A percentile compares a stretch with the other conserved stretches of the same genome.
Conservation (phyloP, 2,797 vertebrate genomes). For the Acropternis orthonyx region DNA sequence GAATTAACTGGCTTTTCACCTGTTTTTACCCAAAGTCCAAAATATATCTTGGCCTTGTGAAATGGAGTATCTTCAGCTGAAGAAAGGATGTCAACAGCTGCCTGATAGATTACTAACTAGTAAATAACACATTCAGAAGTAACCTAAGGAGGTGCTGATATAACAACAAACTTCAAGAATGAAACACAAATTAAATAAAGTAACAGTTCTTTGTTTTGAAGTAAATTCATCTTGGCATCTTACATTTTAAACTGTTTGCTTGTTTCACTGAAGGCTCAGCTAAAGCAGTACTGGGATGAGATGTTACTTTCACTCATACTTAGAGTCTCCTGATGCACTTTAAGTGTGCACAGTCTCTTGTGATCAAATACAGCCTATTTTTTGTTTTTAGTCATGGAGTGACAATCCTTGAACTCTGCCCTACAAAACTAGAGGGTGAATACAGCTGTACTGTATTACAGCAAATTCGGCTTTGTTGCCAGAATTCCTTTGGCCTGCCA, state of each 20-base stretch:
- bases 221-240: neutral
- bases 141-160: neutral
- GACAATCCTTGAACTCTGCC: constrained; percentile 5
- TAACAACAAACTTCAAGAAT: neutral
- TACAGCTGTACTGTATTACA: constrained; percentile 32
- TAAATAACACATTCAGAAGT: neutral
- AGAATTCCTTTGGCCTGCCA: constrained; percentile 46
- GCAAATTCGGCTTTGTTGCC: neutral
- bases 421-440: constrained; percentile 9
- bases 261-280: neutral
- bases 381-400: neutral
- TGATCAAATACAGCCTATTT: neutral
- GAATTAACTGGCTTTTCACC: neutral
- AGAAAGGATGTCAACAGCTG: neutral
- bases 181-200: neutral
- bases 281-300: neutral
- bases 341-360: accelerated
- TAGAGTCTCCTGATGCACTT: accelerated
- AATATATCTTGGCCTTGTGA: neutral
- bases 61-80: neutral
- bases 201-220: neutral
- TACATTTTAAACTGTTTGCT: neutral
- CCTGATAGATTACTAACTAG: neutral
- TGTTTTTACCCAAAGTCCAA: neutral
- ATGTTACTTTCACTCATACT: neutral